Base-by-base conservation (phyloP, 2,113 vertebrate species). In the Camarhynchus parvulus region DNA sequence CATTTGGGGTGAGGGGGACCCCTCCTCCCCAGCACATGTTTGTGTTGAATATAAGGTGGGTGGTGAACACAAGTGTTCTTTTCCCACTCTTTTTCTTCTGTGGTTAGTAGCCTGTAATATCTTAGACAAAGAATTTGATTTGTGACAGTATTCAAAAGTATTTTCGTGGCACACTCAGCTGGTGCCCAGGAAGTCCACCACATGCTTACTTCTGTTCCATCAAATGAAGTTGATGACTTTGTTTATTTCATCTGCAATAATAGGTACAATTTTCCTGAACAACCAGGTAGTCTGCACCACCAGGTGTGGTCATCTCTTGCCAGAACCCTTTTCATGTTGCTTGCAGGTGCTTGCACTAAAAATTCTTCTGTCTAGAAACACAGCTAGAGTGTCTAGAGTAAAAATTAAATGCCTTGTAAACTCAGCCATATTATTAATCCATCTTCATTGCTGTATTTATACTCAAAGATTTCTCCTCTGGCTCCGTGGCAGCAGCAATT, bases 21-120 rank as follows among this genome's bases (percentile, higher is more conserved):
- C 7, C 44, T 63, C 13, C 14, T 68, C 63, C 53, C 35, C 1
- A 5, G 37, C 1, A 1, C 66, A 3, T 7, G 10, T 25, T 7
- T 30, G 28, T 50, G n/a, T 46, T 78, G 66, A 66, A 21, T 41
- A n/a, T 27, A 22, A 46, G 39, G 72, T 62, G 35, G 11, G 76
- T 77, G 74, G 41, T 14, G 15, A 39, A 67, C 44, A 68, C 67
- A 56, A 1, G 8, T 83, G 23, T 42, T 64, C 9, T 64, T 74
- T 62, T 85, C 35, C 17, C 4, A 16, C 18, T 42, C 20, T 35
- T 69, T 67, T 69, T 27, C 5, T 49, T 78, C 47, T 2, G 0
- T 88, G 25, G 28, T 83, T 88, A 49, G 25, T 56, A 63, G 70
- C 75, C 18, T 30, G 6, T 74, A 31, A 33, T 70, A 18, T 59